Base-by-base conservation (phyloP, 2,797 vertebrate genomes). In the Heteromormyrus szaboi region DNA sequence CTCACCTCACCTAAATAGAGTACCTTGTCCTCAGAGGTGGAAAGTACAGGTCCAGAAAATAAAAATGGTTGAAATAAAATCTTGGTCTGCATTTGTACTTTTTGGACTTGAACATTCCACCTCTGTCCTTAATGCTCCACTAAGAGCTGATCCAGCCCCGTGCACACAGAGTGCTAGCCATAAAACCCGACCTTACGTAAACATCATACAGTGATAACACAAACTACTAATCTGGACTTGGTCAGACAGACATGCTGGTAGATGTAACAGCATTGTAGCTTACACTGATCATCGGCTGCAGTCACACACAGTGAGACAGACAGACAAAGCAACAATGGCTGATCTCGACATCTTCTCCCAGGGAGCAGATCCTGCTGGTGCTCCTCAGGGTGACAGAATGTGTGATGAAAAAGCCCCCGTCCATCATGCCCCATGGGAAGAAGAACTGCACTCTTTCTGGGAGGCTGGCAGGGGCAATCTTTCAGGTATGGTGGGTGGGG, bases 301-400 rank as follows among this genome's bases (percentile, higher is more conserved):
- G 37, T 33, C 68, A 17, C 12, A 17, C 33, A 17, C 33, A 7
- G 33, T 76, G 33, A 76, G 6, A 2, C 14, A 12, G 14, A 41
- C 79, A 11, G n/a, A 8, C 44, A 41, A 19, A 2, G 19, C 44
- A 25, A 12, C 41, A 5, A 25, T 25, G 81, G 46, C 11, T 88
- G 19, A 76, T 59, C 48, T 76, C 33, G 2, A 12, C 44, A 53
- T 62, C 87, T 4, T 91, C 68, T 33, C 17, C 65, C 68, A 99
- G 99, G 99, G 98, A 99, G 93, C 98, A 99, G 94, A 96, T 99
- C 93, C 94, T 99, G 65, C 95, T 99, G 93, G 98, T 99, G 89
- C 95, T 99, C 91, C 96, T 99, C 91, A 97, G 98, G 92, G 98
- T 99, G 92, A 99, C 99, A 0, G 99, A 99, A 93, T 98, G 97